phyloP scores from a whole-genome alignment of 2,888 invertebrate species.

The Diaprepes abbreviatus region DNA sequence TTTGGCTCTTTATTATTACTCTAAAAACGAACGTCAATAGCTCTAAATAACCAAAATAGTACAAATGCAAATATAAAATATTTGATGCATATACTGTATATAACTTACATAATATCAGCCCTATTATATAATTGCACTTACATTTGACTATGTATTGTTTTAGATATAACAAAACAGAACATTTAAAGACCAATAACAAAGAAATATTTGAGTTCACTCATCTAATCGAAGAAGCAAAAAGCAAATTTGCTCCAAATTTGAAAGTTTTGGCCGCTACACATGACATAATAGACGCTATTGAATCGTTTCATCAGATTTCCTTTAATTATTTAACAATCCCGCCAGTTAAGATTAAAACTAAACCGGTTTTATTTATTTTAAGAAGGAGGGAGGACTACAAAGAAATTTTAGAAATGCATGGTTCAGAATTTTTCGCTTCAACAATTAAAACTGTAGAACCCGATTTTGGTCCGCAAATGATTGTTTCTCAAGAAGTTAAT shows the following conservation, averaged over 20 bases:
- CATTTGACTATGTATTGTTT: constrained; percentile 55
- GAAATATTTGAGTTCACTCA: constrained; percentile 83
- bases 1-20: no score
- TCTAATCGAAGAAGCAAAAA: constrained; percentile 85
- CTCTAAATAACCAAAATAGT: no score
- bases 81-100: no score
- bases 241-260: constrained; percentile 82
- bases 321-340: constrained; percentile 84
- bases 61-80: no score
- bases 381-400: constrained; percentile 75
- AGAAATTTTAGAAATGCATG: constrained; percentile 64
- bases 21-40: no score
- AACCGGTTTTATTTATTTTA: constrained; percentile 85
- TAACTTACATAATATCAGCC: no score
- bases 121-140: no score
- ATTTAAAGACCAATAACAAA: constrained; percentile 74
- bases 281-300: constrained; percentile 81
- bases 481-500: background rate
- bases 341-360: constrained; percentile 85
- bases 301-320: constrained; percentile 86
- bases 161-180: constrained; percentile 87
- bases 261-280: constrained; percentile 81
- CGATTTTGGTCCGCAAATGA: background rate
- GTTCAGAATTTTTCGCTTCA: background rate
- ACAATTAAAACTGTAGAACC: no score